phyloP scores from a whole-genome alignment of 2,888 invertebrate species.

The Adelognathus sp. region DNA sequence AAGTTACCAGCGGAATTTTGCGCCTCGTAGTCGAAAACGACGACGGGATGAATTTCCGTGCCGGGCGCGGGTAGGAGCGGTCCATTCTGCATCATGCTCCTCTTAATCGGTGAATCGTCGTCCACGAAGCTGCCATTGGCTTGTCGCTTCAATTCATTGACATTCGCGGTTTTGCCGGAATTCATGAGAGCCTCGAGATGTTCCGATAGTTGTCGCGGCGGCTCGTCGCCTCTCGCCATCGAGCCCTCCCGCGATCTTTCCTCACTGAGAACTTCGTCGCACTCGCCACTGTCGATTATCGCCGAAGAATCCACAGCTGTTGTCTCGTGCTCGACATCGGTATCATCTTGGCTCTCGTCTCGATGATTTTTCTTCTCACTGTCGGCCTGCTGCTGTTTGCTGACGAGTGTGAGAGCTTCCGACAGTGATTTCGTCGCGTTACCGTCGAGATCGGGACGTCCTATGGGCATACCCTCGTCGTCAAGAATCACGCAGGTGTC shows the following conservation, averaged over 20 bases:
- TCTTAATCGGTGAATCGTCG: conserved; percentile 59
- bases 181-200: conserved; percentile 73
- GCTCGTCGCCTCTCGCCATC: conserved; percentile 61
- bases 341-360: neutral
- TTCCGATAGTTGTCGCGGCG: conserved; percentile 70
- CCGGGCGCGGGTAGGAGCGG: conserved; percentile 61
- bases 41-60: conserved; percentile 65
- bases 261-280: conserved; percentile 49
- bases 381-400: neutral
- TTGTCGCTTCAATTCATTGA: conserved; percentile 68
- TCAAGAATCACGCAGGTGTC: conserved; percentile 71
- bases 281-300: neutral
- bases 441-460: conserved; percentile 63
- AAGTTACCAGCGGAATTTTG: conserved; percentile 47
- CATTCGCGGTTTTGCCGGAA: conserved; percentile 56
- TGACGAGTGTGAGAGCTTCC: neutral
- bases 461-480: conserved; percentile 70
- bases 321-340: too few relatives aligned
- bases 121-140: conserved; percentile 69
- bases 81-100: conserved; percentile 68
- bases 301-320: too few relatives aligned
- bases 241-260: conserved; percentile 54
- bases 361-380: neutral
- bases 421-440: neutral
- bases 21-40: conserved; percentile 71